Base-by-base conservation (phyloP, 92 coral and sea anemone genomes). In the Porites rus region DNA sequence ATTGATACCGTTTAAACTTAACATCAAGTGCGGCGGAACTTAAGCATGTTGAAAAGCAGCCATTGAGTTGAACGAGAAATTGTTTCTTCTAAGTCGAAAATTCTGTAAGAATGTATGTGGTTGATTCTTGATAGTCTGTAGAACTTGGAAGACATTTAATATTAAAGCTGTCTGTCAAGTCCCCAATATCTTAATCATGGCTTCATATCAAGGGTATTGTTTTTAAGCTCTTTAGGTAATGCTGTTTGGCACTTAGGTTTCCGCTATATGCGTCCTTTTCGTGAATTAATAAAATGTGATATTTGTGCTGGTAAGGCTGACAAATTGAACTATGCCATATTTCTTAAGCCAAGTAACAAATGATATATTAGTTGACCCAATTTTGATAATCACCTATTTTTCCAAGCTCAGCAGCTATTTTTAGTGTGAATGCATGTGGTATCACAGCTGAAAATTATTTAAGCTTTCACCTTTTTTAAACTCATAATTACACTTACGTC, bases 11-110 rank as follows among this genome's bases (percentile, higher is more conserved):
- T 18, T 78, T 77, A 12, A 24, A 82, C 21, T 71, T 72, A 53
- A 68, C 20, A 72, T 73, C 78, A 88, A 56, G 56, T 73, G 87
- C 65, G 56, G 4, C 18, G 43, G 19, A 25, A 54, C 9, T 24
- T 8, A 0, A 25, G 10, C 67, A 17, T 16, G 22, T 31, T 61
- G 13, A 17, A 25, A 8, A 18, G 10, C 19, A 3, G 14, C 68
- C 14, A 7, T 11, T 58, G 46, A 38, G 46, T 38, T 38, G 5
- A 38, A 38, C 46, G 7, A 38, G 46, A 38, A 38, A 38, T 38
- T 3, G 46, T 38, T 38, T 38, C 5, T 38, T 38, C 0, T 38
- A 38, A 38, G 46, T 38, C 46, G 46, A 3, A 38, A 38, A 38
- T 38, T 38, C 6, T 38, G 46, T 38, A 38, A 4, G 46, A 38